These are phyloP conservation scores for Junco hyemalis DNA, from an alignment of 2,113 vertebrate genomes.

Conservation along the genomic window DNA sequence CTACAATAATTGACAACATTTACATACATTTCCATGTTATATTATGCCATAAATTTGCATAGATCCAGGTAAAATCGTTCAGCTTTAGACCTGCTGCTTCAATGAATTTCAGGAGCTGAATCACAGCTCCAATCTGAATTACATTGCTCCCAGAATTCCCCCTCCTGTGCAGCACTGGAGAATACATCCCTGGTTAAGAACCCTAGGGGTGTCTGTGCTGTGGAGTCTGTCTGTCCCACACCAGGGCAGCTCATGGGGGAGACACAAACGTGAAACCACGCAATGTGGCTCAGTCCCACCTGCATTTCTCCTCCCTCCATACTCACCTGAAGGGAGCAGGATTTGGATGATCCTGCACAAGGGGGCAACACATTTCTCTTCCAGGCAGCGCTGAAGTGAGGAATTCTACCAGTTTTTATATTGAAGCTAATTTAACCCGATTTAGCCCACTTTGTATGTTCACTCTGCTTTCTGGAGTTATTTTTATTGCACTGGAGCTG, in stretches of 20 bases:
- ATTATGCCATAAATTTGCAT: constrained; percentile 75
- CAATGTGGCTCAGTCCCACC: rapidly evolving
- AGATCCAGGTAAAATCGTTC: constrained; percentile 35
- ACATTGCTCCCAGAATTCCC: not conserved
- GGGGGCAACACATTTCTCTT: not conserved
- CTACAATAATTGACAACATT: constrained; percentile 77
- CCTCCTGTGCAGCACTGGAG: not conserved
- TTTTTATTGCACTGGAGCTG: not conserved
- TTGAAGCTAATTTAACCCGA: not conserved
- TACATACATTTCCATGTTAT: constrained; percentile 72
- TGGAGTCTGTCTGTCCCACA: not conserved
- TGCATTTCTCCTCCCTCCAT: not conserved
- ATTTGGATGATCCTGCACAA: not conserved
- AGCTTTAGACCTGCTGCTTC: not conserved
- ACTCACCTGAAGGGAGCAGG: rapidly evolving
- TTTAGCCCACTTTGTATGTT: not conserved
- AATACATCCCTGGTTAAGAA: not conserved
- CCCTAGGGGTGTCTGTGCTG: not conserved
- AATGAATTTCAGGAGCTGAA: not conserved
- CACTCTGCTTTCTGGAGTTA: not conserved
- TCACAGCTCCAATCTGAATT: not conserved
- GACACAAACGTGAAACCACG: rapidly evolving
- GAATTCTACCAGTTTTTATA: not conserved
- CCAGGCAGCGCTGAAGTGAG: not conserved
- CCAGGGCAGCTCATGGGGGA: rapidly evolving